phyloP scores from a whole-genome alignment of 2,797 vertebrate genomes.

The Champsocephalus esox region DNA sequence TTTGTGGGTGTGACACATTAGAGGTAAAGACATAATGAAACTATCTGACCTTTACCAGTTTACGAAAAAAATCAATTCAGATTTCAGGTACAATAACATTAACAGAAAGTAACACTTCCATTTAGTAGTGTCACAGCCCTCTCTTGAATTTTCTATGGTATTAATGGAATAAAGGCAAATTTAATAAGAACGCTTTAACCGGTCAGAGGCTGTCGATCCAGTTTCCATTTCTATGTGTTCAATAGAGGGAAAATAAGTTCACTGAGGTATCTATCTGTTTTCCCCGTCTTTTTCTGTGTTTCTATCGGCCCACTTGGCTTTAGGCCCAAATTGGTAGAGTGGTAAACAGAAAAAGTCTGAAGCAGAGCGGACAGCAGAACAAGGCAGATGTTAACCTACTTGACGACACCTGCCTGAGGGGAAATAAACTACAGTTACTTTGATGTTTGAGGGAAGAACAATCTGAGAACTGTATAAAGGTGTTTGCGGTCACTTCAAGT shows the following conservation, averaged over 20 bases:
- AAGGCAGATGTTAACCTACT: constrained; percentile 52
- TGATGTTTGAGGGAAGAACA: not conserved
- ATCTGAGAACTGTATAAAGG: not conserved
- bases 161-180: not conserved
- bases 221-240: constrained; percentile 17
- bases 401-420: constrained; percentile 25
- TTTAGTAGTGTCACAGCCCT: not conserved
- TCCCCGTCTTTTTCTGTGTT: constrained; percentile 15
- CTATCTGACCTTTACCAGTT: constrained; percentile 42
- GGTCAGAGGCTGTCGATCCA: constrained; percentile 4
- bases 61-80: constrained; percentile 48
- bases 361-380: constrained; percentile 19
- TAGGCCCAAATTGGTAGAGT: constrained; percentile 17
- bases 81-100: constrained; percentile 24
- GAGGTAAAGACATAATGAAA: constrained; percentile 45
- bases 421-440: constrained; percentile 1
- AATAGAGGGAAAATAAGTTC: constrained; percentile 5
- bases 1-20: constrained; percentile 43
- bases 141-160: not conserved
- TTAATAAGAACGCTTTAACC: not conserved
- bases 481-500: not conserved
- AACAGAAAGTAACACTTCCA: constrained; percentile 28
- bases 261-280: not conserved
- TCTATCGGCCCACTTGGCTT: constrained; percentile 5
- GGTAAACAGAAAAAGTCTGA: constrained; percentile 20